Base-by-base conservation (phyloP, 1,140 invertebrate genomes). In the Wasmannia auropunctata region DNA sequence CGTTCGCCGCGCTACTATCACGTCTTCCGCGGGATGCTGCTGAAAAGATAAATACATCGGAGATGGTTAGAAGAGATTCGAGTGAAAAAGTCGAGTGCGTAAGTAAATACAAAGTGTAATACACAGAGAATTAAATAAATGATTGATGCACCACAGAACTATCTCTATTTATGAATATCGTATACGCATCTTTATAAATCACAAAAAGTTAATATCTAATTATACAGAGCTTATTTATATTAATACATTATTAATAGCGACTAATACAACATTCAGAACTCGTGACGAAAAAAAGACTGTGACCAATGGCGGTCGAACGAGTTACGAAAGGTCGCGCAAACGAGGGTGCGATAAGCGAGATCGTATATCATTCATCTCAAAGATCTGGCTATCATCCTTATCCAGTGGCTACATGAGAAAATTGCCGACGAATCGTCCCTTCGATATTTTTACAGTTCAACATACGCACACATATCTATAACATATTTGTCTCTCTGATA, bases 271-370 rank as follows among this genome's bases (percentile, higher is more conserved):
- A 43, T 67, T 2, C 10, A 67, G 11, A 43, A 8, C 63, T 65
- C 34, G 7, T 6, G 62, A 28, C 5, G 6, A 46, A 46, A 25
- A 43, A 46, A 28, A 34, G 1, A 51, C 37, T 43, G 65, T 69
- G 49, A 56, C 6, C 5, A 34, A 74, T 37, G 28, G 31, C 22
- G n/a, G 40, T 46, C 37, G 31, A 67, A 54, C 22, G 31, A 22
- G 67, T 70, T 69, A 43, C 5, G 46, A 69, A n/a, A 22, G 22
- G 25, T 25, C 49, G 28, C 22, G 34, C 19, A n/a, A 46, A 65
- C 43, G 62, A 58, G 11, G 25, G 11, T 43, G 37, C 34, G 65
- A 83, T 83, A 83, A 83, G 67, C 40, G 67, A 72, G 11, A 58
- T 72, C 65, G 7, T 56, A 19, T 43, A 81, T 81, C 37, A n/a